phyloP scores from a whole-genome alignment of 2,797 vertebrate genomes.

The Sebastiscus albofasciatus region DNA sequence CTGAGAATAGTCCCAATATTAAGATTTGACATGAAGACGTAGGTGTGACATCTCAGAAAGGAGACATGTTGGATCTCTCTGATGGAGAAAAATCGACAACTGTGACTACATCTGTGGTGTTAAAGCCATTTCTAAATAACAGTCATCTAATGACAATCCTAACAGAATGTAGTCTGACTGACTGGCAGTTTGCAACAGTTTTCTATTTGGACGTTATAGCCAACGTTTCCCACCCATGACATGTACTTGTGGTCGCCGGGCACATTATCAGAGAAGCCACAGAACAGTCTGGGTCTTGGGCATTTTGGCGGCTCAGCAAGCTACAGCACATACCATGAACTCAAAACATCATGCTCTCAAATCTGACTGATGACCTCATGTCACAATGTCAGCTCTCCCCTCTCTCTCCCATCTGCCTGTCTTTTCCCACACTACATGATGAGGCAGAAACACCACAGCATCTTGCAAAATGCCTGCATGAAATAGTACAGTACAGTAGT shows the following conservation, averaged over 20 bases:
- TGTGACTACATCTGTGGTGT: neutral
- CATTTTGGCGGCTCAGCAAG: slow-evolving; percentile 26
- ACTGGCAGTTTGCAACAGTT: neutral
- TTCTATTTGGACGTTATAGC: neutral
- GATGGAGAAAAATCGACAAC: neutral
- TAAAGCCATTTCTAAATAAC: neutral
- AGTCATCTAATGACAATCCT: neutral
- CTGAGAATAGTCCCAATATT: neutral
- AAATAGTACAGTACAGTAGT: neutral
- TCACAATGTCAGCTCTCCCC: slow-evolving; percentile 7
- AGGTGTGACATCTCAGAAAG: neutral
- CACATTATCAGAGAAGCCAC: slow-evolving; percentile 15
- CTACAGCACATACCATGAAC: slow-evolving; percentile 1
- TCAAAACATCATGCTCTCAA: slow-evolving; percentile 36
- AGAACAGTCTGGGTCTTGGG: neutral
- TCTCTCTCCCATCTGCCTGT: slow-evolving; percentile 6
- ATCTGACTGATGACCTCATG: slow-evolving; percentile 40
- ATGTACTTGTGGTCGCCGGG: neutral
- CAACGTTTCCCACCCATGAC: neutral
- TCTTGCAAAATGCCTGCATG: neutral
- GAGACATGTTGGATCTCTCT: neutral
- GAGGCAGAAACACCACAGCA: neutral
- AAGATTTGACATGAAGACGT: neutral
- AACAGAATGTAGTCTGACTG: neutral
- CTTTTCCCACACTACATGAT: neutral